These are phyloP conservation scores for Poecilobothrus nobilitatus DNA, from an alignment of 2,888 invertebrate species.

Conservation along the genomic window DNA sequence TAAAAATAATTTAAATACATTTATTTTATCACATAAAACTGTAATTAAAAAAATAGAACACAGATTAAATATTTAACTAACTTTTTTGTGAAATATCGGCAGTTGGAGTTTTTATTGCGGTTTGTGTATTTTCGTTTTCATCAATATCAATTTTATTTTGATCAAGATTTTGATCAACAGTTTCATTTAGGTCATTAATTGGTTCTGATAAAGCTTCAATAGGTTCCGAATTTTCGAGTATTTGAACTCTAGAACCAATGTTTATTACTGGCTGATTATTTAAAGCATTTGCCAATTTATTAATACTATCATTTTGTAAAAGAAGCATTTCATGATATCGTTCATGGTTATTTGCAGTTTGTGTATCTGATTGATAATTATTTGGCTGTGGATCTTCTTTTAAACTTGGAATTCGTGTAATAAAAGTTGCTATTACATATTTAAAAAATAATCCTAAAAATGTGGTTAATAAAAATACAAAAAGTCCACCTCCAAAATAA, in stretches of 20 bases:
- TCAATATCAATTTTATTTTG: not conserved
- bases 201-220: not conserved
- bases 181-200: not conserved
- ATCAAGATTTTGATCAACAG: no score
- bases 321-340: not conserved
- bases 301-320: not conserved
- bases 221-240: not conserved
- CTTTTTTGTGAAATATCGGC: not conserved
- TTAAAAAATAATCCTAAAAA: slow-evolving; percentile 33
- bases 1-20: no score
- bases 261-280: not conserved
- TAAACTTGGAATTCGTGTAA: slow-evolving; percentile 12
- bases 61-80: no score
- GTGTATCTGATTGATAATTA: not conserved
- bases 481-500: slow-evolving; percentile 26
- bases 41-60: no score
- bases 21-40: no score
- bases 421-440: slow-evolving; percentile 28
- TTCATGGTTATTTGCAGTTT: slow-evolving; percentile 3
- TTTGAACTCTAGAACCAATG: not conserved
- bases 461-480: slow-evolving; percentile 29
- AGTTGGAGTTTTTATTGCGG: not conserved
- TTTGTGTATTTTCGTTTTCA: not conserved
- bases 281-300: not conserved
- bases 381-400: not conserved